Percentiles rank a stretch among this genome's conserved stretches.
Conservation (phyloP, 1,140 invertebrate species). For the Uloborus diversus region DNA sequence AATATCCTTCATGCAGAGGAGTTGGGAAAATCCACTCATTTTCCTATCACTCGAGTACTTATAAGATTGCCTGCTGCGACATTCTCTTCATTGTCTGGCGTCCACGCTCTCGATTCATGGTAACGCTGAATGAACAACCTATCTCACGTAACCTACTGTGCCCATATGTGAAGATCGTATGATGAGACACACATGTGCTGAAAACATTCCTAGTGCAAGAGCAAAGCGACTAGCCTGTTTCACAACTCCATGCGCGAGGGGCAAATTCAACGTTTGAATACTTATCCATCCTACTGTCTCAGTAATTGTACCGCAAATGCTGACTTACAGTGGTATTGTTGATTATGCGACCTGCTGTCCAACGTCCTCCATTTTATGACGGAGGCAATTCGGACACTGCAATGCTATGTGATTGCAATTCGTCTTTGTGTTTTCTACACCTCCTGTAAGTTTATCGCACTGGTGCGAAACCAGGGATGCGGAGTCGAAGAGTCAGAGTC, state of each 20-base stretch:
- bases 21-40: background rate
- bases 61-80: background rate
- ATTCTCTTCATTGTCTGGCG: conserved; percentile 7
- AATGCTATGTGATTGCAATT: background rate
- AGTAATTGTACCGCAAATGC: background rate
- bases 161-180: background rate
- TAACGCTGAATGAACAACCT: background rate
- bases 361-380: background rate
- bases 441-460: background rate
- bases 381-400: background rate
- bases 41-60: background rate
- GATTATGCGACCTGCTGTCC: background rate
- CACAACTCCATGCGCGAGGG: too few species aligned
- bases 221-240: background rate
- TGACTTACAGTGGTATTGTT: background rate
- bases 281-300: too few species aligned
- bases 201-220: background rate
- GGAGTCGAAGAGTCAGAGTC: too few species aligned
- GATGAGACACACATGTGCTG: background rate
- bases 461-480: too few species aligned
- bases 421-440: background rate
- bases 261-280: too few species aligned
- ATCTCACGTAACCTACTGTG: background rate
- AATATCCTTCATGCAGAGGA: background rate
- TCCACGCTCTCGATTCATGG: background rate